Percentiles rank a stretch among this genome's conserved stretches.
phyloP scores from a whole-genome alignment of 64 coral and sea anemone species.

The Astreopora myriophthalma region DNA sequence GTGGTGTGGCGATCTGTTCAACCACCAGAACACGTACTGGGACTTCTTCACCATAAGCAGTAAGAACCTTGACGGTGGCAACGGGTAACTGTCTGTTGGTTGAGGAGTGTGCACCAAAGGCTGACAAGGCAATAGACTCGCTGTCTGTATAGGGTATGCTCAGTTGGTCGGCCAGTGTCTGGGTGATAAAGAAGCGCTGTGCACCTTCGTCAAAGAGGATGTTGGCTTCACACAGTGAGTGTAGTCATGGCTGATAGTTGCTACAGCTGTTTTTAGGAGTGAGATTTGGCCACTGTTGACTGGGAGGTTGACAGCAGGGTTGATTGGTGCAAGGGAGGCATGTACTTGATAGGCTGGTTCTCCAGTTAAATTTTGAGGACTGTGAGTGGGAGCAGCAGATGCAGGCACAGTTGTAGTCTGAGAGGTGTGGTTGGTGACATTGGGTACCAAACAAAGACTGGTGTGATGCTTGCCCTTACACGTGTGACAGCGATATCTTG shows the following conservation, averaged over 20 bases:
- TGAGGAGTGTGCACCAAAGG: neutral
- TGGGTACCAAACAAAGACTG: constrained; percentile 49
- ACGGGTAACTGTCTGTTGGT: neutral
- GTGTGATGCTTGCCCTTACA: constrained; percentile 62
- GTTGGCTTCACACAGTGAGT: constrained; percentile 14
- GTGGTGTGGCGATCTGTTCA: constrained; percentile 46
- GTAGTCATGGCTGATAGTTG: neutral
- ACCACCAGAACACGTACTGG: constrained; percentile 54
- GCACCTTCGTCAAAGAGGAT: constrained; percentile 62
- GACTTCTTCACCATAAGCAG: constrained; percentile 11
- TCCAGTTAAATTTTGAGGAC: neutral
- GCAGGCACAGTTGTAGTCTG: constrained; percentile 4
- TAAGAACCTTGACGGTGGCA: constrained; percentile 20
- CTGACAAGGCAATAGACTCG: constrained; percentile 20
- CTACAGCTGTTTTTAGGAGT: constrained; percentile 63
- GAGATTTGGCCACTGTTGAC: neutral
- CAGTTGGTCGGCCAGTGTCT: constrained; percentile 9
- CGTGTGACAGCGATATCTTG: neutral
- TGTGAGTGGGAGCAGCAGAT: neutral
- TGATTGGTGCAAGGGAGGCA: neutral
- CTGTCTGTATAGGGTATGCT: neutral
- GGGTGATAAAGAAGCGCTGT: constrained; percentile 60
- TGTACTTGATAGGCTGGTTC: neutral
- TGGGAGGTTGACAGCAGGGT: neutral
- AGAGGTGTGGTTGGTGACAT: neutral